Evolutionary conservation across 2,888 invertebrate species (phyloP).

Genomic region (Drosophila recens): DNA sequence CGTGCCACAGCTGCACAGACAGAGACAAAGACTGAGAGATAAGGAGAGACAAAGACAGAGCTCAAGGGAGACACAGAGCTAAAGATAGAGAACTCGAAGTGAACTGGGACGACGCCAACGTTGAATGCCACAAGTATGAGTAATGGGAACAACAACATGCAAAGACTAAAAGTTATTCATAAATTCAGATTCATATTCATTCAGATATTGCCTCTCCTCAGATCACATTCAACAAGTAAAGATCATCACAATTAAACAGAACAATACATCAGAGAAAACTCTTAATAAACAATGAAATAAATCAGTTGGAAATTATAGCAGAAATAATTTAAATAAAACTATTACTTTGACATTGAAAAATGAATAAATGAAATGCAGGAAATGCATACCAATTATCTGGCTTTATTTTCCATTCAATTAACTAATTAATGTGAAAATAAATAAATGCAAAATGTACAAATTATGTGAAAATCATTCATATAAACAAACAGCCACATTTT

Average conservation of each 20-base stretch:
- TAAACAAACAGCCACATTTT: constrained; percentile 2
- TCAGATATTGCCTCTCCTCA: background rate
- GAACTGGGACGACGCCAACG: constrained; percentile 64
- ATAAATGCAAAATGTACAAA: background rate
- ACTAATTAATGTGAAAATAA: background rate
- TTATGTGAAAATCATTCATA: constrained; percentile 2
- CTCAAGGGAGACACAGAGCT: background rate
- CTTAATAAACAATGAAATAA: background rate
- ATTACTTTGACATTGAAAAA: constrained; percentile 3
- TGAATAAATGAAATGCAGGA: constrained; percentile 1
- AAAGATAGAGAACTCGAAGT: constrained; percentile 20
- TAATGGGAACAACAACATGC: constrained; percentile 35
- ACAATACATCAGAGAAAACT: constrained; percentile 3
- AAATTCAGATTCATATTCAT: constrained; percentile 3
- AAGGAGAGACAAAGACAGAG: background rate
- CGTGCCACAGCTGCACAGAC: constrained; percentile 47
- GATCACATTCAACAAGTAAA: background rate
- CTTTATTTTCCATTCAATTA: constrained; percentile 1
- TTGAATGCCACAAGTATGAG: constrained; percentile 63
- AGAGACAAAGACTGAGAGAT: background rate
- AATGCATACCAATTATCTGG: background rate
- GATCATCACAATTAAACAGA: background rate
- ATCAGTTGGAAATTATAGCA: background rate
- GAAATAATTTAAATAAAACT: background rate
- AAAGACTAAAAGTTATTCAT: constrained; percentile 11